phyloP scores from a whole-genome alignment of 2,113 vertebrate genomes.

The Leptocoma aspasia region DNA sequence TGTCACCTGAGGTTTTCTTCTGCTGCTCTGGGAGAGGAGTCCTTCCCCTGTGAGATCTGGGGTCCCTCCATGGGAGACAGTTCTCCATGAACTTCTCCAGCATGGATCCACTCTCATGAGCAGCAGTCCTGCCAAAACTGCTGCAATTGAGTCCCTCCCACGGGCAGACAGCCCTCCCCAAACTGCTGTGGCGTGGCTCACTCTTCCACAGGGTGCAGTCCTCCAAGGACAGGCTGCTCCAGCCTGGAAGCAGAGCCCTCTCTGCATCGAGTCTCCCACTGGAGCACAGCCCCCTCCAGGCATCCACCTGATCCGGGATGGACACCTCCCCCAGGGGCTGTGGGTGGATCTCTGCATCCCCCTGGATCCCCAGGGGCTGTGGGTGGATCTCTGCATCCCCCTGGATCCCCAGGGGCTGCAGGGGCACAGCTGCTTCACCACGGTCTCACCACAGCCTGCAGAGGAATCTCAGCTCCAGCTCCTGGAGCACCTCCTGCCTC shows the following conservation, averaged over 20 bases:
- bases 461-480: not conserved
- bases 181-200: not conserved
- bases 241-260: not conserved
- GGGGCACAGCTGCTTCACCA: not conserved
- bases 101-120: not conserved
- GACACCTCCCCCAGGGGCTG: not conserved
- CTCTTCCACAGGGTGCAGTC: not conserved
- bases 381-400: not conserved
- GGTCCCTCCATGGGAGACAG: not conserved
- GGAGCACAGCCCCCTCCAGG: not conserved
- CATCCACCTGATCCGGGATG: not conserved
- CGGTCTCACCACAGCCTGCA: not conserved
- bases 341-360: not conserved
- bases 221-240: not conserved
- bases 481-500: not conserved
- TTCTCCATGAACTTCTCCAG: not conserved
- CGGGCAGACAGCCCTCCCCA: not conserved
- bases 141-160: not conserved
- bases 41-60: not conserved
- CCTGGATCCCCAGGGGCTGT: not conserved
- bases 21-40: not conserved
- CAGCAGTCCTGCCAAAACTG: not conserved
- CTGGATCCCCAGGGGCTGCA: not conserved
- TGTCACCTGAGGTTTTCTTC: not conserved
- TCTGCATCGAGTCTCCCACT: not conserved